These are phyloP conservation scores for Drosophila eohydei DNA, from an alignment of 2,888 invertebrate genomes.

Conservation along the genomic window DNA sequence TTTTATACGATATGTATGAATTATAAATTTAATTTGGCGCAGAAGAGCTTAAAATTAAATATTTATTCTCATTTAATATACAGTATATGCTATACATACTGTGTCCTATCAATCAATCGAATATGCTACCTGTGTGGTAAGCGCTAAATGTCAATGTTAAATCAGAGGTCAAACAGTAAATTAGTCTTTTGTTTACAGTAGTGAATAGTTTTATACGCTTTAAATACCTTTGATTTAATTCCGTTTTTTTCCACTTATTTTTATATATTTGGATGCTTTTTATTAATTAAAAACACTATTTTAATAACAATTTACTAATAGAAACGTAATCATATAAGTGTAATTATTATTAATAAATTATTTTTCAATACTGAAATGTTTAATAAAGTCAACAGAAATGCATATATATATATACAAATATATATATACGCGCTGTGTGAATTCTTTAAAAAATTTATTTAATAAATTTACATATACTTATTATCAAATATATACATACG, in stretches of 20 bases:
- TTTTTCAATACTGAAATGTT: background rate
- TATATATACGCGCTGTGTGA: constrained; percentile 6
- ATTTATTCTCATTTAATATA: background rate
- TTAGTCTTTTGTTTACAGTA: background rate
- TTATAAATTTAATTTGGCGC: background rate
- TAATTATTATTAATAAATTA: background rate
- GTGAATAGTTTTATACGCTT: background rate
- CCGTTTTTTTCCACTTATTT: no score
- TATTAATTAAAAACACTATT: background rate
- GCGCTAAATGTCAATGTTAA: constrained; percentile 1
- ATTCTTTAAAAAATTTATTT: background rate
- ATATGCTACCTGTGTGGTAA: background rate
- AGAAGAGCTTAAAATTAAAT: background rate
- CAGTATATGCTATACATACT: no score
- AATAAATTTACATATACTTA: background rate
- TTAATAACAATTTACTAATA: background rate
- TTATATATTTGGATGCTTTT: no score
- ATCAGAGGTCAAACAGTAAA: background rate
- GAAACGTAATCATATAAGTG: background rate
- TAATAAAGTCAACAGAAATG: background rate
- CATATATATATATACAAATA: background rate
- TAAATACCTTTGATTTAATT: background rate
- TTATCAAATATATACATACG: constrained; percentile 9
- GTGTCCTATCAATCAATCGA: background rate
- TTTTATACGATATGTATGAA: background rate